Conservation (phyloP, 2,113 vertebrate genomes). For the Eclectus roratus region DNA sequence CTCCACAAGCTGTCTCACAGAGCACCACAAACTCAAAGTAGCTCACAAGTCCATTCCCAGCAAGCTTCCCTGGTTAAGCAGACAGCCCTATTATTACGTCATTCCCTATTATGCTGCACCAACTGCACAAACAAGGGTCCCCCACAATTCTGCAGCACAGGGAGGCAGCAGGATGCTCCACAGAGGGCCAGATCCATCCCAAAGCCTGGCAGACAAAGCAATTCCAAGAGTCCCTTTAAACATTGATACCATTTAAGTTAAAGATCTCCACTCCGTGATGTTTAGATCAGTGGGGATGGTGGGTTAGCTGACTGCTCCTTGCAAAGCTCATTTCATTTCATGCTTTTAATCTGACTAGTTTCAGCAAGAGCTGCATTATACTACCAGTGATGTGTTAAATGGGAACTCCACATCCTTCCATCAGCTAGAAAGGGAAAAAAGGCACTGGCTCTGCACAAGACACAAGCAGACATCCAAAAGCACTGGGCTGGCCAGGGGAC, state of each 20-base stretch:
- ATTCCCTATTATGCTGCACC: no score
- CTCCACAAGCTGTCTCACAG: no score
- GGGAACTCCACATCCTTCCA: not conserved
- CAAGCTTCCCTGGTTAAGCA: no score
- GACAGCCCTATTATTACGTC: no score
- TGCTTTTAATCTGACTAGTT: not conserved
- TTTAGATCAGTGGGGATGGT: not conserved
- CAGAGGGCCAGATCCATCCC: no score
- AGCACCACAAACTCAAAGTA: no score
- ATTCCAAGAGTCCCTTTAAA: not conserved
- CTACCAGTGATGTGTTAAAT: accelerated
- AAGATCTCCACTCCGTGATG: not conserved
- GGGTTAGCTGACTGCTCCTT: not conserved
- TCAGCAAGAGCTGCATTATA: not conserved
- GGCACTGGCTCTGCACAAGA: not conserved
- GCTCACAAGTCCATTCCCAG: no score
- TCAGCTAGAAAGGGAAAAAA: not conserved
- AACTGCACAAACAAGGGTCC: no score
- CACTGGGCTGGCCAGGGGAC: not conserved
- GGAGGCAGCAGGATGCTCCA: no score
- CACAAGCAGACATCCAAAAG: not conserved
- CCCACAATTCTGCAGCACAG: no score
- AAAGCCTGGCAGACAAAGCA: no score
- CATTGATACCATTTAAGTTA: not conserved
- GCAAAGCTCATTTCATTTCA: not conserved